phyloP scores from a whole-genome alignment of 2,888 invertebrate species.

The Zaprionus lineosus region DNA sequence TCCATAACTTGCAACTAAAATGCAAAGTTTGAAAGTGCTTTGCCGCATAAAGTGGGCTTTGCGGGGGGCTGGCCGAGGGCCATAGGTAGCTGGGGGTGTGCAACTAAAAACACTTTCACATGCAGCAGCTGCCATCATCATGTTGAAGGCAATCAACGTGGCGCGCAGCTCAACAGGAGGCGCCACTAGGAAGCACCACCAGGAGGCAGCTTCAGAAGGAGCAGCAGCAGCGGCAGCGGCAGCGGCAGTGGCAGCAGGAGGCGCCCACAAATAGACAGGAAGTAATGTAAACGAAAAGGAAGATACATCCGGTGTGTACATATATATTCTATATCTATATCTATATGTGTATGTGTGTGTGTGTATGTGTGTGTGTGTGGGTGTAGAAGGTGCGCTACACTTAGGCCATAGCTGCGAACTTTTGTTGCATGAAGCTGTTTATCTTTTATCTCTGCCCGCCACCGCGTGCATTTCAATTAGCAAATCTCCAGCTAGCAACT shows the following conservation, averaged over 20 bases:
- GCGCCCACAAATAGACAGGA: slow-evolving; percentile 29
- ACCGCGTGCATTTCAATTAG: slow-evolving; percentile 36
- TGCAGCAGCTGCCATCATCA: slow-evolving; percentile 33
- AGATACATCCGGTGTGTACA: no score
- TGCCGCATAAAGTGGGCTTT: slow-evolving; percentile 34
- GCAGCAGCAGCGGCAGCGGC: no score
- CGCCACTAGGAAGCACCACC: no score
- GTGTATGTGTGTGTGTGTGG: no score
- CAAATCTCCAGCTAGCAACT: slow-evolving; percentile 9
- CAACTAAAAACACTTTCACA: slow-evolving; percentile 30
- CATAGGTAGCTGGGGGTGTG: not conserved
- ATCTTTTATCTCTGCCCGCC: slow-evolving; percentile 23
- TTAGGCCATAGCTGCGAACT: slow-evolving; percentile 11
- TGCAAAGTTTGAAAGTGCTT: slow-evolving; percentile 54
- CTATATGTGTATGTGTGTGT: no score
- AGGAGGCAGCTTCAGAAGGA: no score
- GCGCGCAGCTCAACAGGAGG: slow-evolving; percentile 4
- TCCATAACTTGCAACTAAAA: slow-evolving; percentile 57
- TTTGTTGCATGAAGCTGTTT: slow-evolving; percentile 13
- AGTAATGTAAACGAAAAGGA: slow-evolving; percentile 6
- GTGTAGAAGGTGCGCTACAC: not conserved
- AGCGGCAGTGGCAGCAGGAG: no score
- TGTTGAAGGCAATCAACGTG: slow-evolving; percentile 47
- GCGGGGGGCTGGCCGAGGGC: slow-evolving; percentile 1
- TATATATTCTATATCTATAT: no score